Evolutionary conservation across 2,888 invertebrate genomes (phyloP).

Genomic region (Gibbula magus): DNA sequence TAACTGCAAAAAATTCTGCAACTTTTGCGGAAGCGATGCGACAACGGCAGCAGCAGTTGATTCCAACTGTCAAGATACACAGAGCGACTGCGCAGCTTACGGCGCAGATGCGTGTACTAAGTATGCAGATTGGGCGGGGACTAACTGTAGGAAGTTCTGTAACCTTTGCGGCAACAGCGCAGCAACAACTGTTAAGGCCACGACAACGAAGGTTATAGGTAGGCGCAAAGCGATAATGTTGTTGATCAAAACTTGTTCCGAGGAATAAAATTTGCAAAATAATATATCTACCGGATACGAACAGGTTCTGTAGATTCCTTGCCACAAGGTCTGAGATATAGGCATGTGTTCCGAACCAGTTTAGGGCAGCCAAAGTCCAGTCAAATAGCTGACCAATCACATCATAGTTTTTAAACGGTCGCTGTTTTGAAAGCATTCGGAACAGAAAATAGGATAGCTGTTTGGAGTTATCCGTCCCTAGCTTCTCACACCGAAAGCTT

Average conservation of each 20-base stretch:
- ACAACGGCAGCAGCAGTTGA: conserved; percentile 1
- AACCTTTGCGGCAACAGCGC: conserved; percentile 45
- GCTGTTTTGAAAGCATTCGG: no score
- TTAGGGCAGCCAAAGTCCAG: no score
- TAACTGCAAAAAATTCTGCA: conserved; percentile 49
- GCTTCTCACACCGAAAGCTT: no score
- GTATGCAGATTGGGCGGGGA: conserved; percentile 50
- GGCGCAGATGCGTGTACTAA: conserved; percentile 43
- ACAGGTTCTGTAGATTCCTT: background rate
- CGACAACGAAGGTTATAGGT: background rate
- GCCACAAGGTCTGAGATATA: no score
- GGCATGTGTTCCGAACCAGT: no score
- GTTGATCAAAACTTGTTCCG: background rate
- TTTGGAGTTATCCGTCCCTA: no score
- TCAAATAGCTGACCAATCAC: no score
- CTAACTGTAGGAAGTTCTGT: conserved; percentile 53
- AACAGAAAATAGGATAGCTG: no score
- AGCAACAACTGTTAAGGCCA: background rate
- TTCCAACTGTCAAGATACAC: background rate
- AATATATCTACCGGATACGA: no score
- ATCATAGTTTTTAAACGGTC: no score
- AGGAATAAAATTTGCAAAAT: no score
- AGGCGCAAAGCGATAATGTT: background rate
- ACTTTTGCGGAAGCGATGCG: conserved; percentile 43
- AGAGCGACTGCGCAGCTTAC: conserved; percentile 45